These are phyloP conservation scores for Bellardia pandia DNA, from an alignment of 2,888 invertebrate species.

Conservation along the genomic window DNA sequence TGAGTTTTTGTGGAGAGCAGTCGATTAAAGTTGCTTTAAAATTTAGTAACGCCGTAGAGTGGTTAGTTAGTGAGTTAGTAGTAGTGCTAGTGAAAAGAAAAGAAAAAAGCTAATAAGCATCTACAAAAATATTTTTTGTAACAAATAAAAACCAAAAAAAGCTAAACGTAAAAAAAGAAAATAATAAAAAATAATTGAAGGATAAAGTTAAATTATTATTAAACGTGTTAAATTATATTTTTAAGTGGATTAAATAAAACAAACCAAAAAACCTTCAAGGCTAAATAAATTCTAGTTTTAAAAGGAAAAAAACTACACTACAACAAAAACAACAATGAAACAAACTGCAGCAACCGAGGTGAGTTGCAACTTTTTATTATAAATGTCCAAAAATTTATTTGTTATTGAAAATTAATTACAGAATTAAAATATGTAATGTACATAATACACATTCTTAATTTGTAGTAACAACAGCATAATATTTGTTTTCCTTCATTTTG, in stretches of 20 bases:
- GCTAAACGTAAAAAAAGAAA: not conserved
- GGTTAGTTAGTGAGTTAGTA: constrained; percentile 14
- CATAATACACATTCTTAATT: too few relatives aligned
- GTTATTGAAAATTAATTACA: not conserved
- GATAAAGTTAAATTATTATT: not conserved
- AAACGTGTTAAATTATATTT: constrained; percentile 22
- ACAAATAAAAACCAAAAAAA: not conserved
- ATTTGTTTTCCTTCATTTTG: not conserved
- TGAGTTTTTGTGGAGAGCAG: constrained; percentile 42
- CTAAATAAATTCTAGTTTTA: constrained; percentile 64
- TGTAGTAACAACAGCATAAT: not conserved
- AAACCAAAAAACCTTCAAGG: constrained; percentile 66
- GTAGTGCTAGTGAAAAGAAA: constrained; percentile 11
- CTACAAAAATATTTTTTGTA: constrained; percentile 5
- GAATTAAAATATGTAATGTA: too few relatives aligned
- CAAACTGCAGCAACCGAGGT: constrained; percentile 72
- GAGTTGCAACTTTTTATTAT: constrained; percentile 53
- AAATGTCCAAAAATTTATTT: not conserved
- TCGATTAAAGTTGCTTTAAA: constrained; percentile 44
- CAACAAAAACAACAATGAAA: constrained; percentile 63
- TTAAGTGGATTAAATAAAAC: constrained; percentile 45
- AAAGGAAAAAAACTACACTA: constrained; percentile 32
- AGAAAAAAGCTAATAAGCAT: constrained; percentile 2
- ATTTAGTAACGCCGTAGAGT: constrained; percentile 30
- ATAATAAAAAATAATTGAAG: constrained; percentile 7